A percentile compares a stretch with the other conserved stretches of the same genome.
phyloP scores from a whole-genome alignment of 2,888 invertebrate genomes.

The Baronia brevicornis region DNA sequence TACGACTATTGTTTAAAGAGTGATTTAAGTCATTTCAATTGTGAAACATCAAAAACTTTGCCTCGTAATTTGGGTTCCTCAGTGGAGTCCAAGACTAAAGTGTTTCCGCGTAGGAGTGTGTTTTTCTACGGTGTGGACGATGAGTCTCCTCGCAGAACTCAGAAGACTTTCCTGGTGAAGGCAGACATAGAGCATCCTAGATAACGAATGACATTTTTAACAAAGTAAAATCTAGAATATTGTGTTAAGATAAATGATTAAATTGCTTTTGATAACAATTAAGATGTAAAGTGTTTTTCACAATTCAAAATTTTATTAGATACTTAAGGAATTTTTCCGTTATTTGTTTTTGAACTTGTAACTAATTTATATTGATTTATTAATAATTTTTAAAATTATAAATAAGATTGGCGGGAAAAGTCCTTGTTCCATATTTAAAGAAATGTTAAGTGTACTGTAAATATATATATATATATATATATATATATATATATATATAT shows the following conservation, averaged over 20 bases:
- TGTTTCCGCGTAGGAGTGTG: conserved; percentile 48
- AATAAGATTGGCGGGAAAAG: too few relatives aligned
- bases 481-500: too few relatives aligned
- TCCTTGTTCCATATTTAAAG: too few relatives aligned
- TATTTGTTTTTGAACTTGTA: too few relatives aligned
- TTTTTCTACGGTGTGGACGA: conserved; percentile 53
- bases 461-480: too few relatives aligned
- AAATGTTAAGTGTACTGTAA: too few relatives aligned
- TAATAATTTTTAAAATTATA: too few relatives aligned
- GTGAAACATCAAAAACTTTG: conserved; percentile 49
- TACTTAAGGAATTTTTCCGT: too few relatives aligned
- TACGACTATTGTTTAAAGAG: conserved; percentile 66
- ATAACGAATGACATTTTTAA: conserved; percentile 41
- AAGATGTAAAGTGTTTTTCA: conserved; percentile 7
- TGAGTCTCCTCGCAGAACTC: conserved; percentile 28
- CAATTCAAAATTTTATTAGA: conserved; percentile 7
- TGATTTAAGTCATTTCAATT: conserved; percentile 53
- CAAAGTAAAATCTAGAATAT: conserved; percentile 8
- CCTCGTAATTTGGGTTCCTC: conserved; percentile 57
- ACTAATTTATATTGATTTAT: too few relatives aligned
- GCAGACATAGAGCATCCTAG: conserved; percentile 60
- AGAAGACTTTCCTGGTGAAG: conserved; percentile 45
- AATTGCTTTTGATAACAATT: conserved; percentile 1
- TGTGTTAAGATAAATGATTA: conserved; percentile 15
- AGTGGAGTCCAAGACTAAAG: conserved; percentile 39